Evolutionary conservation across 1,140 invertebrate genomes (phyloP).

Genomic region (Trichonephila clavipes): DNA sequence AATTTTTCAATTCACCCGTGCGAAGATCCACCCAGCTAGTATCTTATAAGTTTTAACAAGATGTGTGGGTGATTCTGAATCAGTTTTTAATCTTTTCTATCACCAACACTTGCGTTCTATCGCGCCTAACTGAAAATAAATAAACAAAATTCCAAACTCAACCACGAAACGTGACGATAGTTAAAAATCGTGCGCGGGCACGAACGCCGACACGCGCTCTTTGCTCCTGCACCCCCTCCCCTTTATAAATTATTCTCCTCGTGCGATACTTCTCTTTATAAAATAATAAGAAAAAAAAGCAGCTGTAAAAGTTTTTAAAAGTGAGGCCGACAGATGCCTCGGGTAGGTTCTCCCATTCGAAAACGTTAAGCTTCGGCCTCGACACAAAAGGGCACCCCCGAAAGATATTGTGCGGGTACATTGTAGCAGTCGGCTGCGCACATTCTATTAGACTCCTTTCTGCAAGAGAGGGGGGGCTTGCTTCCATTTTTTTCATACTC

Average conservation of each 20-base stretch:
- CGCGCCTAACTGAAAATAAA: not conserved
- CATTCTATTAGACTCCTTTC: constrained; percentile 50
- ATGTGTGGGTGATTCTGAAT: not conserved
- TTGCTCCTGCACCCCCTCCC: not conserved
- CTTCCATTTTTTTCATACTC: not conserved
- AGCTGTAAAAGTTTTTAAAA: constrained; percentile 27
- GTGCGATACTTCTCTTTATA: constrained; percentile 28
- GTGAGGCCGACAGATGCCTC: constrained; percentile 49
- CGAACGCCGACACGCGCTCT: constrained; percentile 21
- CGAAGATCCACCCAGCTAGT: too few species aligned
- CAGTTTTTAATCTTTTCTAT: not conserved
- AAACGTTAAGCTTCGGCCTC: constrained; percentile 46
- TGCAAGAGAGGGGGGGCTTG: not conserved
- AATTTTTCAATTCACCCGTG: too few species aligned
- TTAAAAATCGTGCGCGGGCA: not conserved
- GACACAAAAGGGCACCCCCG: constrained; percentile 22
- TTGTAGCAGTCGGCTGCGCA: constrained; percentile 38
- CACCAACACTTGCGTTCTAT: not conserved
- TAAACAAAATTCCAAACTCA: not conserved
- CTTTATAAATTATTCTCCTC: not conserved
- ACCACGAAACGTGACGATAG: not conserved
- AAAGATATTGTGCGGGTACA: constrained; percentile 58
- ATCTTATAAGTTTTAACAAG: too few species aligned
- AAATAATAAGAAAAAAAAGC: not conserved
- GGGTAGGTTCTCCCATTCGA: not conserved